Evolutionary conservation across 2,113 vertebrate species (phyloP), one percentile per base, ranked within the genome.

Genomic region (Callithrix jacchus): DNA sequence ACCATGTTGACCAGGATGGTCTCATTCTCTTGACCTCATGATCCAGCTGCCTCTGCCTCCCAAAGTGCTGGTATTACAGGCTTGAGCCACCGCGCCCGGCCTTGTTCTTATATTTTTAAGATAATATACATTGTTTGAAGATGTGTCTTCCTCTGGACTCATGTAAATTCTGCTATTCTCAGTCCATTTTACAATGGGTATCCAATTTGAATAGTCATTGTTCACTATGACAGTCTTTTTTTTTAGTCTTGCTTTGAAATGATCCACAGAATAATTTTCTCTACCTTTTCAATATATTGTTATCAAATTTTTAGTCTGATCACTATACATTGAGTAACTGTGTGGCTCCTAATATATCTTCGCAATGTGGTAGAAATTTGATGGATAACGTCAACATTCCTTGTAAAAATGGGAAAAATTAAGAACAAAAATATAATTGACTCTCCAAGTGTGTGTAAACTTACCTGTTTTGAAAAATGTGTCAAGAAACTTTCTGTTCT

Each of bases 401-500:
- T 79, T 20, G 54, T 49, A 74, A 85, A 87, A 92, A 74, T n/a
- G 27, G 21, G 2, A 2, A 66, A 80, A 92, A 52, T 8, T 18
- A 92, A 94, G 40, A 30, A 84, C 87, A 74, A 76, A 66, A 83
- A 27, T 70, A 21, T 2, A 56, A 27, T 86, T 91, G 52, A 32
- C 35, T 83, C 40, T 90, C 54, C 64, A 74, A 91, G 8, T 90
- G 49, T 45, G 6, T 88, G 8, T 82, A 64, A 93, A 94, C 81
- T 88, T 61, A 88, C 32, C 47, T 74, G 30, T n/a, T 93, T 58
- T 37, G 47, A 94, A 93, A 94, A 89, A 54, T n/a, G n/a, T 89
- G 27, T 89, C 77, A 61, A 56, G 25, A 85, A 85, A 13, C 0
- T 49, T 35, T 76, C 3, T 91, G 56, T 85, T 93, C 56, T 95